Evolutionary conservation across 1,140 invertebrate genomes (phyloP).

Genomic region (Leptopilina boulardi): DNA sequence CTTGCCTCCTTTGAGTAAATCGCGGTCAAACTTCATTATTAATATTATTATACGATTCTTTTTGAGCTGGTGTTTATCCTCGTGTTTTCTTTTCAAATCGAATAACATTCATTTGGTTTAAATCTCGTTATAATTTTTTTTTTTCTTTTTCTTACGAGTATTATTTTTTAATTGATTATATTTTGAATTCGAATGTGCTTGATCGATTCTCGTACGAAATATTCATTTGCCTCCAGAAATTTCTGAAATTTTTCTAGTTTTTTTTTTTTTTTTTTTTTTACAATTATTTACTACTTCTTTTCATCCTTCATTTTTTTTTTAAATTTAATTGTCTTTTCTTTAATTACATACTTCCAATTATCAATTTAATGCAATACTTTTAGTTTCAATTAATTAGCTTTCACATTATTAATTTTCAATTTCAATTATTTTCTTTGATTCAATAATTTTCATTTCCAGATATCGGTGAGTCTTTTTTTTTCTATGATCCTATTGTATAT

Average conservation of each 20-base stretch:
- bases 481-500: no score
- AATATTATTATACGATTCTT: slow-evolving; percentile 42
- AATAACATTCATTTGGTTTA: slow-evolving; percentile 33
- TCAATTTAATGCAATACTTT: no score
- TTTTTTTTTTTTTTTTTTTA: neutral
- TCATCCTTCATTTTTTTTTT: slow-evolving; percentile 27
- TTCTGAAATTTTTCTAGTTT: neutral
- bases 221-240: slow-evolving; percentile 7
- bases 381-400: no score
- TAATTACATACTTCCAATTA: no score
- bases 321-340: neutral
- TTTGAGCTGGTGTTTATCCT: slow-evolving; percentile 66
- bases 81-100: slow-evolving; percentile 45
- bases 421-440: no score
- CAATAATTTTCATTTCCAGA: no score
- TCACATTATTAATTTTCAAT: no score
- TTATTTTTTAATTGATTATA: neutral
- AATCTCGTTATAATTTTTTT: neutral
- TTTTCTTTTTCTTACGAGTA: neutral
- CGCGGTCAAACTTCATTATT: slow-evolving; percentile 20
- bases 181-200: neutral
- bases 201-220: slow-evolving; percentile 40
- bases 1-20: slow-evolving; percentile 19
- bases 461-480: no score
- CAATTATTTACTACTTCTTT: slow-evolving; percentile 8